Base-by-base conservation (phyloP, 1,140 invertebrate genomes). In the Drosophila sp. region DNA sequence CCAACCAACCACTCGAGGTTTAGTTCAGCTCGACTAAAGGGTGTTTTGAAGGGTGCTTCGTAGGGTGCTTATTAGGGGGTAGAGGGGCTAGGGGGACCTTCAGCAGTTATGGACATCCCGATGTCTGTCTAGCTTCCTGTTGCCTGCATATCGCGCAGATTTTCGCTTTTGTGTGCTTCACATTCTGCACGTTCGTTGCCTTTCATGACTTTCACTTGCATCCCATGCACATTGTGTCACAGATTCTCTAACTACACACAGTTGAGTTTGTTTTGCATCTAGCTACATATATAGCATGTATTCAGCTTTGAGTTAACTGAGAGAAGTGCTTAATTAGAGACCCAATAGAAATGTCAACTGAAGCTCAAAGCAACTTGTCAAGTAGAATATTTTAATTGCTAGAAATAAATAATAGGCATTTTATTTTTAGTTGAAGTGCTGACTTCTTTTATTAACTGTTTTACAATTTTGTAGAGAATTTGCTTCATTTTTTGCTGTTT, bases 141-240 rank as follows among this genome's bases (percentile, higher is more conserved):
- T 50, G 65, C 65, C 54, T 43, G 29, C 66, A 45, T 53, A 53
- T 46, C 71, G 63, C 54, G 63, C 56, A 59, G 48, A 61, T 46
- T 73, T 64, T 73, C 64, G 48, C 71, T 73, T 69, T 69, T 73
- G 71, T 54, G 63, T 53, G 21, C 36, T 66, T 34, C 45, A 18
- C 48, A 61, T 65, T 48, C 64, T 36, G 41, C 71, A 54, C 63
- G 54, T 69, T 34, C 34, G 21, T 13, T 40, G 21, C 70, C 46
- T 54, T 62, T 40, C 72, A 70, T 57, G 63, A 72, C 70, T 72
- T 72, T 72, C 70, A 72, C 70, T 72, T 72, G 69, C 69, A 41
- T 40, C 34, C 34, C 51, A 25, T 32, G n/a, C 51, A 43, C 67
- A 54, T 71, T 71, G 50, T 71, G 61, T 48, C 62, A 72, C 45